Percentiles rank a stretch among this genome's conserved stretches.
These are phyloP conservation scores for Scolopax bukidnonensis DNA, from an alignment of 2,797 vertebrate genomes.

Conservation along the genomic window DNA sequence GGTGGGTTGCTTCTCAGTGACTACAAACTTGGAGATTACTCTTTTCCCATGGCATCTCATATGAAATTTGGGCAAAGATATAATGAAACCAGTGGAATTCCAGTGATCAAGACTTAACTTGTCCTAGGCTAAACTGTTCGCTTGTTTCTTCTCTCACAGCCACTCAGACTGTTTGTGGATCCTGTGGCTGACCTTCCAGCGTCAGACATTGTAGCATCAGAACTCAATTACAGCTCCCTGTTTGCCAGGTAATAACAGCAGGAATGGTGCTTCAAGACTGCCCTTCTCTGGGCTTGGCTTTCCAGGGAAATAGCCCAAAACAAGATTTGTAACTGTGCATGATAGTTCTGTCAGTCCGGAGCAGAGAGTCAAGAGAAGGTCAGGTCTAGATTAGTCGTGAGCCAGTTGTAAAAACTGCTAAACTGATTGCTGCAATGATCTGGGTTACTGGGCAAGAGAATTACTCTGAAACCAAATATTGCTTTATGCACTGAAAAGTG, in stretches of 20 bases:
- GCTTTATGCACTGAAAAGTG: background rate
- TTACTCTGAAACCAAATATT: background rate
- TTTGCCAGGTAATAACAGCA: background rate
- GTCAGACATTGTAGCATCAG: accelerated
- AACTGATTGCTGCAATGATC: background rate
- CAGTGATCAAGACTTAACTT: background rate
- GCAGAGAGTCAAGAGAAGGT: background rate
- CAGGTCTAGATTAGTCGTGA: background rate
- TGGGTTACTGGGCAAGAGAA: background rate
- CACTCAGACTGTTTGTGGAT: background rate
- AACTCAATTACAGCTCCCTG: background rate
- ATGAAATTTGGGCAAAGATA: background rate
- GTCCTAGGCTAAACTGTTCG: background rate
- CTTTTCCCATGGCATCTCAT: background rate
- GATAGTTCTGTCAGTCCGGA: background rate
- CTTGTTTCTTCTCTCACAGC: background rate
- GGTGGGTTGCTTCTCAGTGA: background rate
- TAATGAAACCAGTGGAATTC: background rate
- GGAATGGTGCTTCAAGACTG: background rate
- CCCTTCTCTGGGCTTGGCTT: background rate
- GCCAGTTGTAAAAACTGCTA: background rate
- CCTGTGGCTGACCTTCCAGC: background rate
- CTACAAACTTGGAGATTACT: background rate
- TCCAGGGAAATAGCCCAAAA: background rate
- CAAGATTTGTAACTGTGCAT: background rate